Evolutionary conservation across 2,888 invertebrate genomes (phyloP).

Genomic region (Copidosoma aretas): DNA sequence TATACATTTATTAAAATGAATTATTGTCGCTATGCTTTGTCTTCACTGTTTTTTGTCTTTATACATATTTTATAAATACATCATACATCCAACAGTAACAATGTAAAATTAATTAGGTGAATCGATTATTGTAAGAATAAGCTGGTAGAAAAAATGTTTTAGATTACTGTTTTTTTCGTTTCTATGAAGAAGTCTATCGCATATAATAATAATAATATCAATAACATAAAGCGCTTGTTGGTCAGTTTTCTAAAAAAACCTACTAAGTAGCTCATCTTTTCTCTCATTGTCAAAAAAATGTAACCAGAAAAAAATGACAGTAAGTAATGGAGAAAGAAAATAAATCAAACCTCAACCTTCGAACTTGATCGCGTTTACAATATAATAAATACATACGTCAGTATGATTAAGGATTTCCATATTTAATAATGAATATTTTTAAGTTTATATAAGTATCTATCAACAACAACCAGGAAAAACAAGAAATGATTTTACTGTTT

Average conservation of each 20-base stretch:
- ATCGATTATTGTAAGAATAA: constrained; percentile 27
- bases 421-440: constrained; percentile 35
- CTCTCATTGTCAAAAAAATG: constrained; percentile 19
- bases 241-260: constrained; percentile 34
- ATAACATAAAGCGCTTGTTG: constrained; percentile 21
- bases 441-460: constrained; percentile 27
- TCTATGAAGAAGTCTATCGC: not conserved
- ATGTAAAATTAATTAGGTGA: constrained; percentile 37
- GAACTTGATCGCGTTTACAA: constrained; percentile 29
- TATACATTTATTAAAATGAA: constrained; percentile 38
- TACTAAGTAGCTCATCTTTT: constrained; percentile 28
- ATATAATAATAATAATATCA: too few relatives aligned
- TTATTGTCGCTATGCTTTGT: constrained; percentile 38
- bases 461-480: constrained; percentile 22
- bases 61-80: constrained; percentile 35
- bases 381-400: constrained; percentile 32
- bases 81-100: constrained; percentile 34
- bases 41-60: constrained; percentile 34
- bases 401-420: constrained; percentile 30
- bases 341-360: constrained; percentile 28
- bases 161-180: constrained; percentile 31
- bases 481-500: constrained; percentile 36
- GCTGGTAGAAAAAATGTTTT: constrained; percentile 12
- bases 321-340: constrained; percentile 27
- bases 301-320: not conserved